A percentile compares a stretch with the other conserved stretches of the same genome.
phyloP scores from a whole-genome alignment of 2,113 vertebrate species.

The Gavia stellata region DNA sequence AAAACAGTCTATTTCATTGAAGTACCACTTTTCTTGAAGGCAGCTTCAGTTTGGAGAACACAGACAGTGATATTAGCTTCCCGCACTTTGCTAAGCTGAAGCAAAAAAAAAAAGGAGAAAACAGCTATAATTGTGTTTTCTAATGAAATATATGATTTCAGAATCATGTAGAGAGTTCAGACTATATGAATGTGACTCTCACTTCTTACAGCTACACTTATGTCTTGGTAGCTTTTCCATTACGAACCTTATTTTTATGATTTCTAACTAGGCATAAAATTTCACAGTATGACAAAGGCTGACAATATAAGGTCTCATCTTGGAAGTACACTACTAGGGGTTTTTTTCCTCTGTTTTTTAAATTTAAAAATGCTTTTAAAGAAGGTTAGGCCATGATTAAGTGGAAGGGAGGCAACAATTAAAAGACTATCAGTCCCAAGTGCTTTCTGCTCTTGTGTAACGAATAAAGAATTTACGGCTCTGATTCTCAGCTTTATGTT shows the following conservation, averaged over 20 bases:
- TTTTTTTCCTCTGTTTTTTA: not conserved
- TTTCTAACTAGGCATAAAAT: not conserved
- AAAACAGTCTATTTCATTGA: slow-evolving; percentile 11
- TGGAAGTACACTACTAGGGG: not conserved
- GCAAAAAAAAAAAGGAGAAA: not conserved
- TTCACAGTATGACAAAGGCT: not conserved
- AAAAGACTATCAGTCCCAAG: not conserved
- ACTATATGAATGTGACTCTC: not conserved
- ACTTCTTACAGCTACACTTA: not conserved
- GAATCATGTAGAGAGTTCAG: not conserved
- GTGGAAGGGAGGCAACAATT: not conserved
- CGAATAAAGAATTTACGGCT: not conserved
- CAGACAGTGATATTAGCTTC: not conserved
- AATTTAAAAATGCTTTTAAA: not conserved
- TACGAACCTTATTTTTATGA: not conserved
- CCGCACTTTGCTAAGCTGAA: not conserved
- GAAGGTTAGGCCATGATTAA: not conserved
- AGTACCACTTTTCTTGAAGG: not conserved
- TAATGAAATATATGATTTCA: not conserved
- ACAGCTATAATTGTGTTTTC: not conserved
- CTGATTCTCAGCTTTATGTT: not conserved
- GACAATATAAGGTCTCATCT: not conserved
- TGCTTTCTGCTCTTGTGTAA: not conserved
- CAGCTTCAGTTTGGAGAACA: not conserved
- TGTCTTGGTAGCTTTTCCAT: not conserved